Evolutionary conservation across 2,113 vertebrate genomes (phyloP).

Genomic region (Myotis davidii): DNA sequence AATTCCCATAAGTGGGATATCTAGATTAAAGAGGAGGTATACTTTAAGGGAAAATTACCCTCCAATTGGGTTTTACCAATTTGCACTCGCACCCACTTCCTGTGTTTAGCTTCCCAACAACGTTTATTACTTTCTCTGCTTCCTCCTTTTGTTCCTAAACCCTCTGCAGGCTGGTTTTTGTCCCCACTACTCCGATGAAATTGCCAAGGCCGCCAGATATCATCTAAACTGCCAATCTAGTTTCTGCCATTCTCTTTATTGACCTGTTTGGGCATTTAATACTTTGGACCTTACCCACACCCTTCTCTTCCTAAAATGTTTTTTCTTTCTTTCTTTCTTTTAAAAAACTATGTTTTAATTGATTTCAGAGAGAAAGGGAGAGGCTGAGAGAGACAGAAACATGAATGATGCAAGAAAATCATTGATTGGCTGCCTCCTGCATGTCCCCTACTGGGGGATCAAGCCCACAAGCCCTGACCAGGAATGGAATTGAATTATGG

Average conservation of each 20-base stretch:
- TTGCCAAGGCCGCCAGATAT: background rate
- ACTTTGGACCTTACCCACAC: too few species aligned
- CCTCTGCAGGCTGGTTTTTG: background rate
- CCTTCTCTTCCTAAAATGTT: too few species aligned
- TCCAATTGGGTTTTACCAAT: background rate
- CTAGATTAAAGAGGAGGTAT: background rate
- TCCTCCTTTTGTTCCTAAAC: background rate
- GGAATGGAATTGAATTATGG: too few species aligned
- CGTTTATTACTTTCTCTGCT: background rate
- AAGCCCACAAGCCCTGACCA: too few species aligned
- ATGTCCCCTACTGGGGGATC: too few species aligned
- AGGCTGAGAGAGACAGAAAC: too few species aligned
- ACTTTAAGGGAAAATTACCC: constrained; percentile 13
- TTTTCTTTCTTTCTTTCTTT: too few species aligned
- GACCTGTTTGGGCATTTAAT: background rate
- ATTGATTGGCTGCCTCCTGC: too few species aligned
- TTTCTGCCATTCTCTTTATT: background rate
- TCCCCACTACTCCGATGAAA: background rate
- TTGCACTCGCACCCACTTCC: background rate
- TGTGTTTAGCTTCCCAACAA: background rate
- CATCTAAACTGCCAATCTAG: background rate
- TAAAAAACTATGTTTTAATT: too few species aligned
- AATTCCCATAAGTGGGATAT: background rate
- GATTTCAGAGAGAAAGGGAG: too few species aligned
- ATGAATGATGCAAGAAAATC: too few species aligned